These are phyloP conservation scores for Poecilia velifera DNA, from an alignment of 2,797 vertebrate genomes.

Conservation along the genomic window DNA sequence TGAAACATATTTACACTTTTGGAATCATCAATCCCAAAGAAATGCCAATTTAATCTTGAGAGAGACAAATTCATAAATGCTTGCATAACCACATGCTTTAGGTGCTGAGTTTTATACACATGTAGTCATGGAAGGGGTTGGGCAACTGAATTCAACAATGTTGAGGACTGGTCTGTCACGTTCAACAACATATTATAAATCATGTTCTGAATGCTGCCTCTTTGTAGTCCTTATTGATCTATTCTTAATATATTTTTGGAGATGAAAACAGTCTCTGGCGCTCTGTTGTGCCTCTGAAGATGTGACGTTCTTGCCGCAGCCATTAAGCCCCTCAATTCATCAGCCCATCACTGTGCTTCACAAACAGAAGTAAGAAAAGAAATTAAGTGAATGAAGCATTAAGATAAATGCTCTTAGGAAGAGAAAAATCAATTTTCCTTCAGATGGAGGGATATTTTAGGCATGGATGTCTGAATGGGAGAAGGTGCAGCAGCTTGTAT, in stretches of 20 bases:
- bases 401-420: slow-evolving; percentile 5
- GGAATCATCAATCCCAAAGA: too few relatives aligned
- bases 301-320: neutral
- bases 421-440: slow-evolving; percentile 27
- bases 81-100: neutral
- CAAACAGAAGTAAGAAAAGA: neutral
- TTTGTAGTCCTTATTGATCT: neutral
- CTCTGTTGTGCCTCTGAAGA: neutral
- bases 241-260: neutral
- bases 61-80: neutral
- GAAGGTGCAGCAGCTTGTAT: slow-evolving; percentile 34
- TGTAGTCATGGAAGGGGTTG: neutral
- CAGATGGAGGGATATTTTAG: slow-evolving; percentile 37
- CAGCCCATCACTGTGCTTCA: slow-evolving; percentile 4
- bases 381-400: neutral
- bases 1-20: too few relatives aligned
- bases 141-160: neutral
- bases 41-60: too few relatives aligned
- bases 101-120: neutral
- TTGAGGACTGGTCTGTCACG: neutral
- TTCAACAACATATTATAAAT: neutral
- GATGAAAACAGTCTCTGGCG: neutral
- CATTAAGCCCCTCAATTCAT: slow-evolving; percentile 15
- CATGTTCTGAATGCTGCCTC: neutral
- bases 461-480: slow-evolving; percentile 25